Conservation (phyloP, 2,113 vertebrate species). For the Prunella fulvescens region DNA sequence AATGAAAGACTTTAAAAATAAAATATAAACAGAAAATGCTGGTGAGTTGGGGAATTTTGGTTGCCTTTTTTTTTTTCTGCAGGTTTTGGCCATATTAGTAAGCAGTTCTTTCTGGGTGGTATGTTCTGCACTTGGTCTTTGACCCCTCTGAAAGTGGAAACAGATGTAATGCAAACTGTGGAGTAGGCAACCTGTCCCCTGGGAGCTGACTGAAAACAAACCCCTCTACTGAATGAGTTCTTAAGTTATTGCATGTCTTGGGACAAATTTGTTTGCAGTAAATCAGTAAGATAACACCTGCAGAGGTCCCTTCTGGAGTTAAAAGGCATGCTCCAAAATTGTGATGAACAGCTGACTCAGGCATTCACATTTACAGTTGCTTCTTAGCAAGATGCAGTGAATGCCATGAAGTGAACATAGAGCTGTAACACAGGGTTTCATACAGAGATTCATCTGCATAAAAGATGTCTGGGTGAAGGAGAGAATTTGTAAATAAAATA, state of each 20-base stretch:
- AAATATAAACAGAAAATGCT: not conserved
- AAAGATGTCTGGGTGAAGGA: not conserved
- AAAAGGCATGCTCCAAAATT: not conserved
- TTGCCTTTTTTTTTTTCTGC: not conserved
- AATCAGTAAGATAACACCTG: not conserved
- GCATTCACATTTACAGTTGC: not conserved
- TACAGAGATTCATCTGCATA: not conserved
- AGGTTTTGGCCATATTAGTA: not conserved
- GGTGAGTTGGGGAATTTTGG: not conserved
- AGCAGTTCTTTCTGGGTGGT: not conserved
- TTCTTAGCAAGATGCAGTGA: not conserved
- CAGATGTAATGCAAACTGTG: not conserved
- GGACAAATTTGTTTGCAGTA: not conserved
- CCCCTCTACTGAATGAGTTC: not conserved
- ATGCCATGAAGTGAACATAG: not conserved
- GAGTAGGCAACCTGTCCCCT: not conserved
- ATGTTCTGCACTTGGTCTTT: constrained; percentile 1
- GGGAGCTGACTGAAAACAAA: not conserved
- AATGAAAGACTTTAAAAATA: not conserved
- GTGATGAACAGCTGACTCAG: not conserved
- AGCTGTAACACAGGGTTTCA: not conserved
- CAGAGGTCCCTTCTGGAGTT: not conserved
- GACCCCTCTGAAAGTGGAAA: not conserved
- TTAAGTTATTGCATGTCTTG: not conserved
- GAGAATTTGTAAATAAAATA: not conserved